phyloP scores from a whole-genome alignment of 2,113 vertebrate species.

The Entelurus aequoreus region DNA sequence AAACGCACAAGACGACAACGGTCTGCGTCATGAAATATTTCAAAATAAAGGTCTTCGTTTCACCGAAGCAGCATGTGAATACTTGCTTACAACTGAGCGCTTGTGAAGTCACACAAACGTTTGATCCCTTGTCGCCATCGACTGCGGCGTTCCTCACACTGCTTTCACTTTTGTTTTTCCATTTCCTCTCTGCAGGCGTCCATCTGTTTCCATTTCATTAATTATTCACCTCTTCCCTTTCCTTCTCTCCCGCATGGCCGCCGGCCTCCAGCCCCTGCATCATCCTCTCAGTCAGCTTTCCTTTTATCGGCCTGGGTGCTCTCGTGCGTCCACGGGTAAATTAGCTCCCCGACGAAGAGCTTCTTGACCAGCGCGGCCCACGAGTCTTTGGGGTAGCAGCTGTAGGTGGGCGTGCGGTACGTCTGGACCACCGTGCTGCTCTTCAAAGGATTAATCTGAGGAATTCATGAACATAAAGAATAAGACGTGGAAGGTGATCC shows the following conservation, averaged over 20 bases:
- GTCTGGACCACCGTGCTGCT: slow-evolving; percentile 71
- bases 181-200: slow-evolving; percentile 2
- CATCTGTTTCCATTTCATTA: slow-evolving; percentile 12
- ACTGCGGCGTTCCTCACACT: not conserved
- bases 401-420: slow-evolving; percentile 84
- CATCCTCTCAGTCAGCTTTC: slow-evolving; percentile 51
- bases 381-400: slow-evolving; percentile 87
- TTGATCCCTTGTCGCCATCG: not conserved
- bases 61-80: not conserved
- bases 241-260: not conserved
- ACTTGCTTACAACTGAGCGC: slow-evolving; percentile 3
- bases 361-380: slow-evolving; percentile 87
- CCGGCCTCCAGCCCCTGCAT: not conserved
- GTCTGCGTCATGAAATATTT: too few relatives aligned
- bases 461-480: not conserved
- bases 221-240: slow-evolving; percentile 27
- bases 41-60: too few relatives aligned
- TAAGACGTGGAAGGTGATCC: not conserved
- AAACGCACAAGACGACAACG: too few relatives aligned
- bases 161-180: not conserved
- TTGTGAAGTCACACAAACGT: not conserved
- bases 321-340: slow-evolving; percentile 94
- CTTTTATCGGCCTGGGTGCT: slow-evolving; percentile 76
- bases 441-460: slow-evolving; percentile 87
- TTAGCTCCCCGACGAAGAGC: slow-evolving; percentile 89